A percentile compares a stretch with the other conserved stretches of the same genome.
phyloP scores from a whole-genome alignment of 2,797 vertebrate species.

The Lutjanus argentimaculatus region DNA sequence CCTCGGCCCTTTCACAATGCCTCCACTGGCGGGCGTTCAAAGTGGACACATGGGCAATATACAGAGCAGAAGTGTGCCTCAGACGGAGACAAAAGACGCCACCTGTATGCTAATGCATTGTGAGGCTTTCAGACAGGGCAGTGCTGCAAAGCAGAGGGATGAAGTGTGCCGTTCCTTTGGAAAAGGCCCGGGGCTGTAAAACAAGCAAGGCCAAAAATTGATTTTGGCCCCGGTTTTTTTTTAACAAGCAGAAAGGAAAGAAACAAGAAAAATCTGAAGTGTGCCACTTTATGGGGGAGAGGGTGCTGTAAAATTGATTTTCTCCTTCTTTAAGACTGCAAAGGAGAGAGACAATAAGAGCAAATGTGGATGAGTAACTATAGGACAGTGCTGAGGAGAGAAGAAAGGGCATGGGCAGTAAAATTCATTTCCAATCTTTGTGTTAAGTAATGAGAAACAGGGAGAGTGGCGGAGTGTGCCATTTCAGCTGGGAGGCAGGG shows the following conservation, averaged over 20 bases:
- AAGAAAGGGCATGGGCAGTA: conserved; percentile 71
- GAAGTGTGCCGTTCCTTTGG: conserved; percentile 64
- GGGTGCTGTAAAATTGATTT: conserved; percentile 85
- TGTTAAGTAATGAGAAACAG: conserved; percentile 82
- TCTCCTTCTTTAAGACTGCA: conserved; percentile 75
- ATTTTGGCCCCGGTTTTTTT: conserved; percentile 64
- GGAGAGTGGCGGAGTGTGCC: conserved; percentile 60
- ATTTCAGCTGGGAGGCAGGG: conserved; percentile 35
- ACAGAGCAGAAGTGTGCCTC: conserved; percentile 79
- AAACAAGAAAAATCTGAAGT: conserved; percentile 64
- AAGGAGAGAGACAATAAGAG: conserved; percentile 72
- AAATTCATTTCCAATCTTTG: conserved; percentile 77
- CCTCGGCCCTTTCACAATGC: conserved; percentile 64
- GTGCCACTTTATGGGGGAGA: conserved; percentile 72
- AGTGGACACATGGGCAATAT: conserved; percentile 75
- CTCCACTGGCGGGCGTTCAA: conserved; percentile 51
- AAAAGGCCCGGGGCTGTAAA: conserved; percentile 62
- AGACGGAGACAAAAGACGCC: conserved; percentile 76
- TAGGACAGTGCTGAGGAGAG: conserved; percentile 50
- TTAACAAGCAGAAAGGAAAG: conserved; percentile 51
- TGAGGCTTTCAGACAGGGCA: conserved; percentile 51
- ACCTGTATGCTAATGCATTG: conserved; percentile 86
- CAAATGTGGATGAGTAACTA: conserved; percentile 59
- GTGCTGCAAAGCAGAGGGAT: conserved; percentile 50
- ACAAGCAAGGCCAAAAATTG: conserved; percentile 70